Evolutionary conservation across 2,888 invertebrate species (phyloP).

Genomic region (Pristionchus exspectatus): DNA sequence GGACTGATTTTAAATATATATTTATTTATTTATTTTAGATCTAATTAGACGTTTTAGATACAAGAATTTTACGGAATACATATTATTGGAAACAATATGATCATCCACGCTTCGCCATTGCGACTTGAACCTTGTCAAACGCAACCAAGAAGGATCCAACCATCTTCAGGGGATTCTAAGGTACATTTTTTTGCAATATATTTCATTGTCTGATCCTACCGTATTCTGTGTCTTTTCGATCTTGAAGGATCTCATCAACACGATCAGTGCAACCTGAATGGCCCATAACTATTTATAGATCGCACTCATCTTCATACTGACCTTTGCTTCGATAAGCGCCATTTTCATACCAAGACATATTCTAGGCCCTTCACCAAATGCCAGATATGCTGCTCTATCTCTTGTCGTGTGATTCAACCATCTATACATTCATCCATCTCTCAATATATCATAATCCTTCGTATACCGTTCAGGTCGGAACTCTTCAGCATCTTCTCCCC

Average conservation of each 20-base stretch:
- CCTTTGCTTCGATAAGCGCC: constrained; percentile 73
- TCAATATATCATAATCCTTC: not conserved
- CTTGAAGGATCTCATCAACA: constrained; percentile 59
- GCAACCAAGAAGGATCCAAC: constrained; percentile 44
- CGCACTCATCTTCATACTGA: constrained; percentile 56
- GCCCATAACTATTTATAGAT: not conserved
- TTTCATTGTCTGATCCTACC: not conserved
- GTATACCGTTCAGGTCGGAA: constrained; percentile 44
- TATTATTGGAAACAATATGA: not conserved
- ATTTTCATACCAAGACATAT: constrained; percentile 74
- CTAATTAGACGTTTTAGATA: not conserved
- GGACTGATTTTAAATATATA: not conserved
- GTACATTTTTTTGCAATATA: not conserved
- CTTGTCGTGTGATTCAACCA: constrained; percentile 54
- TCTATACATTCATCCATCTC: not conserved
- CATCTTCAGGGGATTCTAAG: constrained; percentile 29
- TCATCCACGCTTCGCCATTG: constrained; percentile 4
- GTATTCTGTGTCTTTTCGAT: constrained; percentile 13
- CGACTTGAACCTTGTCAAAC: not conserved
- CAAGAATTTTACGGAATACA: not conserved
- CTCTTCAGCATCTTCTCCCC: constrained; percentile 49
- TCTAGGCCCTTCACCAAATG: constrained; percentile 73
- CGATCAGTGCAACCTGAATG: constrained; percentile 57
- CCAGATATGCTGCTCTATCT: constrained; percentile 27
- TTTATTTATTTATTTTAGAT: not conserved